These are phyloP conservation scores for Metacarcinus magister DNA, from an alignment of 2,888 invertebrate genomes.

Conservation along the genomic window DNA sequence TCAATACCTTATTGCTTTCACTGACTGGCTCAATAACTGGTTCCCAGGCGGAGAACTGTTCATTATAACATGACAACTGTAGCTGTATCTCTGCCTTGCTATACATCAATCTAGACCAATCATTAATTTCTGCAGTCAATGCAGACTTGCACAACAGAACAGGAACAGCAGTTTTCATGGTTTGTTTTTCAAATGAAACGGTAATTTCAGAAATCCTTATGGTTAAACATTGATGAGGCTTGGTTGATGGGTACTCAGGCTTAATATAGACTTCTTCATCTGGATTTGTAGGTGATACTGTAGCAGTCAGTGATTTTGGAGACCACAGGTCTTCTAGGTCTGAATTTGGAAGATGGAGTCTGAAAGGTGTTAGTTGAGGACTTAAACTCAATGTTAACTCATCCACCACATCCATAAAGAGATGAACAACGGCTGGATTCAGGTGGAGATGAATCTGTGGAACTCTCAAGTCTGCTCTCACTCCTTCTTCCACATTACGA, in stretches of 20 bases:
- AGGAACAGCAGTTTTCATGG: slow-evolving; percentile 85
- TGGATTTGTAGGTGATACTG: slow-evolving; percentile 83
- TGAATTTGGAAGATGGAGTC: slow-evolving; percentile 84
- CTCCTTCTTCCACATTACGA: slow-evolving; percentile 88
- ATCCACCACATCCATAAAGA: slow-evolving; percentile 87
- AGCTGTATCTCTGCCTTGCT: slow-evolving; percentile 85
- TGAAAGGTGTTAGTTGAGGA: slow-evolving; percentile 85
- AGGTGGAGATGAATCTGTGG: slow-evolving; percentile 90
- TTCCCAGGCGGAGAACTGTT: slow-evolving; percentile 91
- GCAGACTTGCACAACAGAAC: slow-evolving; percentile 87
- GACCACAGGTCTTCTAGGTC: slow-evolving; percentile 89
- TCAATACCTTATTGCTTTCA: slow-evolving; percentile 88
- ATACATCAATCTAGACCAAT: slow-evolving; percentile 89
- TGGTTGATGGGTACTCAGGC: slow-evolving; percentile 85
- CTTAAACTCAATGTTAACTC: slow-evolving; percentile 83
- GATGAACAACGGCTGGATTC: slow-evolving; percentile 90
- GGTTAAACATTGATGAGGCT: slow-evolving; percentile 86
- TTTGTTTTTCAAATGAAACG: slow-evolving; percentile 88
- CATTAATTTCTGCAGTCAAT: slow-evolving; percentile 87
- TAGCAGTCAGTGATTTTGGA: slow-evolving; percentile 88
- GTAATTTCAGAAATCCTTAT: slow-evolving; percentile 87
- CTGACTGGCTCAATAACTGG: slow-evolving; percentile 92
- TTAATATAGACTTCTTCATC: slow-evolving; percentile 79
- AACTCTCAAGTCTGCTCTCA: slow-evolving; percentile 88
- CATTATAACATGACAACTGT: slow-evolving; percentile 89